Percentiles rank a stretch among this genome's conserved stretches.
phyloP scores from a whole-genome alignment of 2,888 invertebrate species.

The Pheosia tremula region DNA sequence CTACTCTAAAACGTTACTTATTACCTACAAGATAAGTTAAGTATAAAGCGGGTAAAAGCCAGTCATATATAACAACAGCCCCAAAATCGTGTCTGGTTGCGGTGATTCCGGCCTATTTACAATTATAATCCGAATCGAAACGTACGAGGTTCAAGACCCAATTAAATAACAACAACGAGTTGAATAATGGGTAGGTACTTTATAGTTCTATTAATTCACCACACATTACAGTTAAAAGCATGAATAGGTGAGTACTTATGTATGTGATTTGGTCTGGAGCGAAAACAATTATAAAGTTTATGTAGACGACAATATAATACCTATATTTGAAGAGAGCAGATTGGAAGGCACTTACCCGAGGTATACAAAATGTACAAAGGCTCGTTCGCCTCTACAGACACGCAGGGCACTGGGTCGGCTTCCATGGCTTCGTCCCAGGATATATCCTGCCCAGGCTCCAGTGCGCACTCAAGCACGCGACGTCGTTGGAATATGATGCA shows the following conservation, averaged over 20 bases:
- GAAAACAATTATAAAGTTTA: too few relatives aligned
- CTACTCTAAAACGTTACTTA: too few relatives aligned
- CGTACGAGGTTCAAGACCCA: slow-evolving; percentile 15
- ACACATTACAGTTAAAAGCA: too few relatives aligned
- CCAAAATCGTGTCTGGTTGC: background rate
- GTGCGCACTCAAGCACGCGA: slow-evolving; percentile 85
- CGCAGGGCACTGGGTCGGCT: slow-evolving; percentile 90
- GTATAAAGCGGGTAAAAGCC: too few relatives aligned
- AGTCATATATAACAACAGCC: background rate
- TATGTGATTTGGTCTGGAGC: too few relatives aligned
- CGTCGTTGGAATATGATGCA: slow-evolving; percentile 94
- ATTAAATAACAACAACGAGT: slow-evolving; percentile 16
- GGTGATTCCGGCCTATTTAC: background rate
- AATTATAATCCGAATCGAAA: background rate
- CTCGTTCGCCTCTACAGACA: slow-evolving; percentile 94
- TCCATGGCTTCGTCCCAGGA: slow-evolving; percentile 91
- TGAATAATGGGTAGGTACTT: slow-evolving; percentile 3
- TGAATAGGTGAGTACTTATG: too few relatives aligned
- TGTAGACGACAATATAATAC: too few relatives aligned
- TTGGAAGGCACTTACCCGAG: slow-evolving; percentile 84
- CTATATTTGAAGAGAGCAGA: too few relatives aligned
- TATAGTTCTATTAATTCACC: too few relatives aligned
- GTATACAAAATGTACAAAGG: slow-evolving; percentile 97
- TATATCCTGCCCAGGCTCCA: slow-evolving; percentile 88
- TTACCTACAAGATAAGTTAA: too few relatives aligned